Evolutionary conservation across 2,113 vertebrate genomes (phyloP).

Genomic region (Hippocampus comes): DNA sequence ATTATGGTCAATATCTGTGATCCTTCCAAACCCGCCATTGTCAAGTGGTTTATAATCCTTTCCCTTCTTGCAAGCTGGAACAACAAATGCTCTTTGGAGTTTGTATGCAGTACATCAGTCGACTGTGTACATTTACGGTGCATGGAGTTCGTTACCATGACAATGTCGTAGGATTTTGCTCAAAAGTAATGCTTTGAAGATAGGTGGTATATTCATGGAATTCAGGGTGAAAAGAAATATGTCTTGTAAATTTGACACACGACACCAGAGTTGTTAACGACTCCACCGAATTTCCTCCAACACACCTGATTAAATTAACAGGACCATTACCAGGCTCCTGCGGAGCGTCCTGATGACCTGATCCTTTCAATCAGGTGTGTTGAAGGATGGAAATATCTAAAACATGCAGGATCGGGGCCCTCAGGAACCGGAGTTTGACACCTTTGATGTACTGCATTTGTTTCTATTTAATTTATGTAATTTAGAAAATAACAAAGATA

Average conservation of each 20-base stretch:
- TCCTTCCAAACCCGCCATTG: constrained; percentile 22
- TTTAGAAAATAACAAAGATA: not conserved
- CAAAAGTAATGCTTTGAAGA: not conserved
- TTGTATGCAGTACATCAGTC: not conserved
- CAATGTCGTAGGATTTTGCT: not conserved
- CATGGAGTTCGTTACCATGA: not conserved
- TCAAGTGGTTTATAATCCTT: constrained; percentile 1
- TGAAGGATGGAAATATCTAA: no score
- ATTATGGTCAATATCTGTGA: constrained; percentile 56
- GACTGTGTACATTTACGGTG: not conserved
- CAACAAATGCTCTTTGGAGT: not conserved
- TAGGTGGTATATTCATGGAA: not conserved
- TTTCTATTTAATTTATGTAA: no score
- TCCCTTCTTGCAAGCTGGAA: not conserved
- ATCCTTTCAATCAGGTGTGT: no score
- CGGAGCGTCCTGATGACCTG: no score
- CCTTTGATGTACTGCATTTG: no score
- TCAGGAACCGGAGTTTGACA: no score
- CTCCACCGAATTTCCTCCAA: no score
- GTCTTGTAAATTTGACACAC: not conserved
- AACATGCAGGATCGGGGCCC: no score
- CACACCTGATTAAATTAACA: no score
- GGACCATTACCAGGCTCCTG: no score
- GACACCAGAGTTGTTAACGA: not conserved
- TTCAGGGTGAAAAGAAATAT: not conserved